Evolutionary conservation across 1,140 invertebrate genomes (phyloP).

Genomic region (Schlechtendalia chinensis): DNA sequence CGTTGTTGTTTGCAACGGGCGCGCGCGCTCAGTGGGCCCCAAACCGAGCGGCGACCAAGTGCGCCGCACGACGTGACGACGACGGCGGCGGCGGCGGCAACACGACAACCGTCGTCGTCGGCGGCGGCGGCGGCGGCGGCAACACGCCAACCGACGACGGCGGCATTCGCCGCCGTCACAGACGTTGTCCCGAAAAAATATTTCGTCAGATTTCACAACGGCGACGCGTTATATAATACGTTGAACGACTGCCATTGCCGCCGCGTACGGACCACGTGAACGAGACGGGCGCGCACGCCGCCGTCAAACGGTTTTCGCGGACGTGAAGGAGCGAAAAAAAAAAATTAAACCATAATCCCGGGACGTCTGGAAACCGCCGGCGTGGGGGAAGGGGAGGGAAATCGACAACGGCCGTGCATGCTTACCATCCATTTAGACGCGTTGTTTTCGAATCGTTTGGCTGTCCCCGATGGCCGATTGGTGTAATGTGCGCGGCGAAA

Average conservation of each 20-base stretch:
- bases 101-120: neutral
- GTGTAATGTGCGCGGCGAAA: slow-evolving; percentile 33
- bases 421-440: slow-evolving; percentile 47
- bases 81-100: too few relatives aligned
- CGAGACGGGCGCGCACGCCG: neutral
- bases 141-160: slow-evolving; percentile 8
- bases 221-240: too few relatives aligned
- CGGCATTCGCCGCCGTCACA: neutral
- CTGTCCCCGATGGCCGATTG: slow-evolving; percentile 19
- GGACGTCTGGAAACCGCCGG: too few relatives aligned
- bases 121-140: neutral
- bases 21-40: slow-evolving; percentile 49
- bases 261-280: slow-evolving; percentile 34
- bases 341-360: too few relatives aligned
- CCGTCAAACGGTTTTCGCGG: too few relatives aligned
- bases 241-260: too few relatives aligned
- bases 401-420: neutral
- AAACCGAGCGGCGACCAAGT: slow-evolving; percentile 41
- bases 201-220: neutral
- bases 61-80: slow-evolving; percentile 22
- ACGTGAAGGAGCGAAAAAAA: too few relatives aligned
- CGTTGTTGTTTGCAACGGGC: slow-evolving; percentile 48
- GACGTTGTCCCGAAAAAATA: slow-evolving; percentile 18
- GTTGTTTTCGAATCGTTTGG: slow-evolving; percentile 12
- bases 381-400: too few relatives aligned